Evolutionary conservation across 2,797 vertebrate species (phyloP).

Genomic region (Sebastes jordani): DNA sequence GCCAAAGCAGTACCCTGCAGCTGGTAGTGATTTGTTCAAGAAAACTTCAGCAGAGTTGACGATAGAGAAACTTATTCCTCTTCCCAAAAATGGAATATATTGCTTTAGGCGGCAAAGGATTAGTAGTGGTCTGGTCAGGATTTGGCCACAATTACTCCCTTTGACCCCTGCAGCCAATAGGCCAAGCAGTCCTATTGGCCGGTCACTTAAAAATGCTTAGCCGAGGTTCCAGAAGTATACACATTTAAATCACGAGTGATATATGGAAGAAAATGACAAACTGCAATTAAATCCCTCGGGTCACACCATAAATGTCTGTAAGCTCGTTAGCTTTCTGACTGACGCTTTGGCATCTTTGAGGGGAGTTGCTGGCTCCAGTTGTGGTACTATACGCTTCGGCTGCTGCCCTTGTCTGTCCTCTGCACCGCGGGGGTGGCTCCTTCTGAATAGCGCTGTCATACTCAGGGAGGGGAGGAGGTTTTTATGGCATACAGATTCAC

Average conservation of each 20-base stretch:
- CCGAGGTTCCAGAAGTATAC: neutral
- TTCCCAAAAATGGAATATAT: neutral
- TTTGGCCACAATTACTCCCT: constrained; percentile 8
- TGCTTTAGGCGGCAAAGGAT: constrained; percentile 1
- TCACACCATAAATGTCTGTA: constrained; percentile 14
- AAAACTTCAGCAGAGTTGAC: neutral
- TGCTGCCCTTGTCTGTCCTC: constrained; percentile 71
- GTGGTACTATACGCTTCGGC: constrained; percentile 27
- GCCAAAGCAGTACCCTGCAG: neutral
- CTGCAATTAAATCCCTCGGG: constrained; percentile 23
- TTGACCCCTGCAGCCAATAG: neutral
- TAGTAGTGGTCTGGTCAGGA: neutral
- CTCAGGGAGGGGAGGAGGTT: constrained; percentile 36
- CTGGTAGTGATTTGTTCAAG: neutral
- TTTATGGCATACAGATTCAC: constrained; percentile 62
- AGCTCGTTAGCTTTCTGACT: constrained; percentile 52
- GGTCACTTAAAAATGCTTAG: neutral
- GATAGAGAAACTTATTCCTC: constrained; percentile 18
- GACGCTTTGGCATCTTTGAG: constrained; percentile 46
- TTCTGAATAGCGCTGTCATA: constrained; percentile 57
- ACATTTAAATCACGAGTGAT: constrained; percentile 23
- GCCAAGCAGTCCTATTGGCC: neutral
- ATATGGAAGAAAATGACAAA: constrained; percentile 21
- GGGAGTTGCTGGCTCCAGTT: constrained; percentile 25
- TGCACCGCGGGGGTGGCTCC: constrained; percentile 48